Conservation (phyloP, 2,888 invertebrate species). For the Clunio marinus region DNA sequence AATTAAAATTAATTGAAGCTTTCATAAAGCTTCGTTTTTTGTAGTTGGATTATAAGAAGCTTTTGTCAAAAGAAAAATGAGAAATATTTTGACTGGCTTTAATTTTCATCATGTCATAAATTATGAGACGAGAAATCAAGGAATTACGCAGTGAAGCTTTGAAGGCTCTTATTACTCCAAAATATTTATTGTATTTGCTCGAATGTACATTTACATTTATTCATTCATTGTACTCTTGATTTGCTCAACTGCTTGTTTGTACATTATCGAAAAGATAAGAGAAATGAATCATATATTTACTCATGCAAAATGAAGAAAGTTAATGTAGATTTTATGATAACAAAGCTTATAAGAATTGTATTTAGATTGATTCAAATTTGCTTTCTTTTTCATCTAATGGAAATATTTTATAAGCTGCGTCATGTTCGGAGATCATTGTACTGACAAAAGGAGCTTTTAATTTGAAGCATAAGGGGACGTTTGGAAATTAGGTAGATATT, state of each 20-base stretch:
- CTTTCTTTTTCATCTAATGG: neutral
- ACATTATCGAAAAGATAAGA: neutral
- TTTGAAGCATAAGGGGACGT: too few species aligned
- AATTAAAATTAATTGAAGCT: neutral
- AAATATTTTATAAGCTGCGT: neutral
- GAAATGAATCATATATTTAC: neutral
- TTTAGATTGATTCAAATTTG: neutral
- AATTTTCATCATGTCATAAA: too few species aligned
- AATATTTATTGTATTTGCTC: too few species aligned
- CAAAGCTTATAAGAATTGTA: slow-evolving; percentile 7
- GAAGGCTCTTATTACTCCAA: slow-evolving; percentile 1
- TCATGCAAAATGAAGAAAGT: neutral
- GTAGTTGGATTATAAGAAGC: neutral
- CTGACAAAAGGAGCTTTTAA: slow-evolving; percentile 5
- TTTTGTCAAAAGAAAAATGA: neutral
- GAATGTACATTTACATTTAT: slow-evolving; percentile 2
- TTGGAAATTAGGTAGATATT: too few species aligned
- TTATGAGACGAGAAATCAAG: neutral
- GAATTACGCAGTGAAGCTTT: slow-evolving; percentile 4
- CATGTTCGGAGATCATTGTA: too few species aligned
- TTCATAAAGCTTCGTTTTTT: slow-evolving; percentile 26
- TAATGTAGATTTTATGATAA: neutral
- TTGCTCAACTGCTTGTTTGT: slow-evolving; percentile 11
- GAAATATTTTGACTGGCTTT: neutral
- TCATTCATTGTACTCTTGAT: neutral